Evolutionary conservation across 2,888 invertebrate species (phyloP), one percentile per base, ranked within the genome.

Genomic region (Sinhomidia bicolor): DNA sequence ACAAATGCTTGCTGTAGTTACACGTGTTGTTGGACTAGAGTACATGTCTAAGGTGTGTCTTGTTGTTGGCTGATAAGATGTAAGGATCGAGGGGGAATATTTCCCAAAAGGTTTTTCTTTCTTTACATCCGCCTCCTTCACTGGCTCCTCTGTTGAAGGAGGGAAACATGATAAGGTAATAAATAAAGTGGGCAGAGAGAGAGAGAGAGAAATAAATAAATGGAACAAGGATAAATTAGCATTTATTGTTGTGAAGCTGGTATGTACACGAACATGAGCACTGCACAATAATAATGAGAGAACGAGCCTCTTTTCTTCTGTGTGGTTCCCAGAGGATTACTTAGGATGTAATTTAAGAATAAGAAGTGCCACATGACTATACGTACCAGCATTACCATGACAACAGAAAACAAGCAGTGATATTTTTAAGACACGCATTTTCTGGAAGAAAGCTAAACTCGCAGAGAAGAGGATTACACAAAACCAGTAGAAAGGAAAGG

Each of bases 301-400:
- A 54, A 5, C 4, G 32, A 29, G 51, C 47, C 51, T 68, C 62
- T 65, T 81, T 29, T 81, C 71, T 71, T 36, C 14, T 41, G 29
- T 82, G 65, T 54, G 51, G 44, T 68, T 36, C 88, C 83, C 88
- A 71, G 17, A 79, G 79, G 88, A 88, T 88, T 88, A 88, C 84
- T 88, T 88, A 71, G 79, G 79, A 71, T 84, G 88, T 88, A 88
- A 88, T 88, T 88, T 88, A 88, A 88, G 88, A 80, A 85, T 51
- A 60, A 54, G 74, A 62, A 44, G 12, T 71, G n/a, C 32, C 65
- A 74, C 10, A 29, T 17, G 32, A 14, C 29, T 14, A 2, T 20
- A 1, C 9, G 5, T 17, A 29, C 29, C 12, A 41, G 12, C 41
- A 2, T 71, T 10, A 9, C 20, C 41, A 36, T 71, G 68, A 71